A percentile compares a stretch with the other conserved stretches of the same genome.
Evolutionary conservation across 1,140 invertebrate genomes (phyloP).

Genomic region (Orchesella cincta): DNA sequence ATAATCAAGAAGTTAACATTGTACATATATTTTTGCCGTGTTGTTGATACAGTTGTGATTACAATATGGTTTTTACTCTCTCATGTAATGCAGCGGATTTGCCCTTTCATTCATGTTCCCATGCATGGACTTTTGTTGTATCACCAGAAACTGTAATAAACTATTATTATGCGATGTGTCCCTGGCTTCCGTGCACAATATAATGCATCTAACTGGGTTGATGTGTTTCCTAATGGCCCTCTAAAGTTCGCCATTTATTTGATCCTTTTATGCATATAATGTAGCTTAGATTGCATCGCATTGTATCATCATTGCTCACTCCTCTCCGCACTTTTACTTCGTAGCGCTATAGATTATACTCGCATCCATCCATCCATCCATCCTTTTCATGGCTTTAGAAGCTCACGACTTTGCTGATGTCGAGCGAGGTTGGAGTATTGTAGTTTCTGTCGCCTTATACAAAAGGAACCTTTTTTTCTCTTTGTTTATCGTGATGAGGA

Average conservation of each 20-base stretch:
- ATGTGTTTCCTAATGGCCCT: neutral
- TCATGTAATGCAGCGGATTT: neutral
- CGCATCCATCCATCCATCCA: too few species aligned
- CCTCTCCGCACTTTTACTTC: too few species aligned
- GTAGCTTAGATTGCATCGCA: neutral
- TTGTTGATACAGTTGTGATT: neutral
- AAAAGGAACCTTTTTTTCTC: neutral
- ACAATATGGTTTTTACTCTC: neutral
- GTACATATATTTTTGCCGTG: neutral
- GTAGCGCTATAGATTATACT: too few species aligned
- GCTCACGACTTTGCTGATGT: neutral
- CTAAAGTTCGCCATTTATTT: neutral
- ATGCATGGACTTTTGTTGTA: too few species aligned
- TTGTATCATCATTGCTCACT: neutral
- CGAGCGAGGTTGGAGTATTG: neutral
- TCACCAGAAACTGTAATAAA: slow-evolving; percentile 2
- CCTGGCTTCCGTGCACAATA: slow-evolving; percentile 7
- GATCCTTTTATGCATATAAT: neutral
- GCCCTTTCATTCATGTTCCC: neutral
- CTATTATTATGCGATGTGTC: slow-evolving; percentile 7
- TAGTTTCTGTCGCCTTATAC: neutral
- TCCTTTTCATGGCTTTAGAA: too few species aligned
- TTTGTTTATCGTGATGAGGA: neutral
- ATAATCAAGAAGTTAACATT: neutral
- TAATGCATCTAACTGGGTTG: neutral